These are phyloP conservation scores for Resseliella maxima DNA, from an alignment of 2,888 invertebrate species.

Conservation along the genomic window DNA sequence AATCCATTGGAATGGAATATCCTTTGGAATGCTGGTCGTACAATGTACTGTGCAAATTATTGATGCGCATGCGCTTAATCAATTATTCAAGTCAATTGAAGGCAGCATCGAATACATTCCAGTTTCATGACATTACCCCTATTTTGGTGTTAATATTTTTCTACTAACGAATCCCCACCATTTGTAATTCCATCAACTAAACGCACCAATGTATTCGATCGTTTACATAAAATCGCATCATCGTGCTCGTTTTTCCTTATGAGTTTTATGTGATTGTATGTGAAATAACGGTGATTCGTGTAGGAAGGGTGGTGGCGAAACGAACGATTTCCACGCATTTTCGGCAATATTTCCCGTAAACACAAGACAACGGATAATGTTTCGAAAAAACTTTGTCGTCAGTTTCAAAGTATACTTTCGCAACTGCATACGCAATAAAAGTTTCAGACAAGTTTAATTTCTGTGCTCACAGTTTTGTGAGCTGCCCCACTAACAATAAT, in stretches of 20 bases:
- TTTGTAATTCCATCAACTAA: slow-evolving; percentile 3
- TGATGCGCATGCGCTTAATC: background rate
- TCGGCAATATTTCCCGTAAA: slow-evolving; percentile 13
- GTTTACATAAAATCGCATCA: background rate
- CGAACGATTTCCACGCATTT: slow-evolving; percentile 45
- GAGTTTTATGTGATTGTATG: background rate
- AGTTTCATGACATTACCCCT: background rate
- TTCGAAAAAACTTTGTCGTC: slow-evolving; percentile 57
- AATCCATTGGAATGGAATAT: background rate
- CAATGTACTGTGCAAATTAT: background rate
- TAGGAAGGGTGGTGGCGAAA: slow-evolving; percentile 45
- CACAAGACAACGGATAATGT: slow-evolving; percentile 53
- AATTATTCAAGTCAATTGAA: background rate
- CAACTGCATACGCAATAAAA: slow-evolving; percentile 58
- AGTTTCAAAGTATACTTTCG: slow-evolving; percentile 58
- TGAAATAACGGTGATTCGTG: background rate
- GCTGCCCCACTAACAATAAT: slow-evolving; percentile 57
- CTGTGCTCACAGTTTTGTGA: slow-evolving; percentile 10
- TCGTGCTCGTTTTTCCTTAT: background rate
- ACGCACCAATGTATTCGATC: slow-evolving; percentile 13
- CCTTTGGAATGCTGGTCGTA: slow-evolving; percentile 12
- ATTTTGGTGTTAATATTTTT: background rate
- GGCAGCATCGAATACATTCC: slow-evolving; percentile 26
- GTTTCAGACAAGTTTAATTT: slow-evolving; percentile 58
- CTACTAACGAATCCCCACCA: slow-evolving; percentile 24